Conservation (phyloP, 1,140 invertebrate genomes). For the Lepidurus apus region DNA sequence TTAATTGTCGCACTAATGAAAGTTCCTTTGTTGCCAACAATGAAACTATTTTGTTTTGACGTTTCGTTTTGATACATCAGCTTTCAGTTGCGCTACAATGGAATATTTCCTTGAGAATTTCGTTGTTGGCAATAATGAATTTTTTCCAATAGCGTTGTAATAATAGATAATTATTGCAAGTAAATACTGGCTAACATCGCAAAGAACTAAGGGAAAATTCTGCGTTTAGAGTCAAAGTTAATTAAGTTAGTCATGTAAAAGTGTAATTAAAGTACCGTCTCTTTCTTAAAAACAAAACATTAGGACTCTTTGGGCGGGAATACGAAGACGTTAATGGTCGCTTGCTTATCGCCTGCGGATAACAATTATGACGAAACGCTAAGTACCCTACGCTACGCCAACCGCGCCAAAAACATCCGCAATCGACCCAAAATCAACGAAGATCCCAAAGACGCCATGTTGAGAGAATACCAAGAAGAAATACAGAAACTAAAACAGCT, state of each 20-base stretch:
- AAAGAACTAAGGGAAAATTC: too few relatives aligned
- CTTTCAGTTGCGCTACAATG: too few relatives aligned
- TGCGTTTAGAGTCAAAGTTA: too few relatives aligned
- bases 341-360: conserved; percentile 81
- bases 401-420: conserved; percentile 86
- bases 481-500: conserved; percentile 65
- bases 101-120: too few relatives aligned
- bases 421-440: conserved; percentile 91
- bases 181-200: too few relatives aligned
- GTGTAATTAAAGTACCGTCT: not conserved
- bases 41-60: too few relatives aligned
- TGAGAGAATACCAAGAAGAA: conserved; percentile 82
- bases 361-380: conserved; percentile 87
- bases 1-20: too few relatives aligned
- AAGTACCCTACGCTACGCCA: conserved; percentile 79
- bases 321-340: conserved; percentile 90
- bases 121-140: too few relatives aligned
- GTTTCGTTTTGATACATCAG: too few relatives aligned
- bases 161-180: too few relatives aligned
- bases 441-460: conserved; percentile 84
- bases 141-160: too few relatives aligned
- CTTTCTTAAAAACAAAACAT: not conserved
- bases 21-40: too few relatives aligned
- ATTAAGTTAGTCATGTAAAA: not conserved
- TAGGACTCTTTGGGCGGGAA: conserved; percentile 89